Conservation (phyloP, 2,113 vertebrate genomes). For the Drymodes brunneopygia region DNA sequence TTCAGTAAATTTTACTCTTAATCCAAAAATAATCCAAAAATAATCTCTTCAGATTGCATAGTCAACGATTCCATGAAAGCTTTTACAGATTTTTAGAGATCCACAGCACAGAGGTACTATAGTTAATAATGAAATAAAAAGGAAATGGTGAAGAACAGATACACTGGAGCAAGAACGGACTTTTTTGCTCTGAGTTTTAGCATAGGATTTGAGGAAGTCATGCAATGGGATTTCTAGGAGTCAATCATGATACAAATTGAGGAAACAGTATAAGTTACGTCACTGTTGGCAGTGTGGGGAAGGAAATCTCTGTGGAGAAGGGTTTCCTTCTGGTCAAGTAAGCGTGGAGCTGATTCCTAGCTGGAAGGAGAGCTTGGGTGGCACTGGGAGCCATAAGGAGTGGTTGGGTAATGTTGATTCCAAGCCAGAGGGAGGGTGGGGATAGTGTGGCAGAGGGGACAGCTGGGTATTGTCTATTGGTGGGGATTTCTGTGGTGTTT, state of each 20-base stretch:
- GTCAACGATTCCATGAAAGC: background rate
- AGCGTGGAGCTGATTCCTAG: background rate
- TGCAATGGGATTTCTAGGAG: background rate
- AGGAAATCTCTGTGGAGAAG: background rate
- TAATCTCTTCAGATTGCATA: background rate
- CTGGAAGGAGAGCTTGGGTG: background rate
- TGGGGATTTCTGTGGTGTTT: background rate
- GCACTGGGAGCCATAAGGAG: background rate
- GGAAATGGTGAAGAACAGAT: background rate
- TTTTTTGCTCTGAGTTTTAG: background rate
- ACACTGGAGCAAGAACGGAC: background rate
- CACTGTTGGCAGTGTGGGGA: accelerated
- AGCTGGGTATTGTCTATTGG: background rate
- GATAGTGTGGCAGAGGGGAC: background rate
- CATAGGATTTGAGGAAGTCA: background rate
- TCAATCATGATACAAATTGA: background rate
- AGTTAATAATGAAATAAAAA: background rate
- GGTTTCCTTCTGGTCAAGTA: background rate
- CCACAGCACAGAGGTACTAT: background rate
- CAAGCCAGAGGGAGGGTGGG: accelerated
- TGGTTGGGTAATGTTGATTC: too few species aligned
- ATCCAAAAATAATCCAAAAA: background rate
- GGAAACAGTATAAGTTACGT: accelerated
- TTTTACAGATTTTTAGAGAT: background rate
- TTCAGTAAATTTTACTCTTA: background rate